Conservation (phyloP, 2,797 vertebrate species). For the Heliangelus exortis region DNA sequence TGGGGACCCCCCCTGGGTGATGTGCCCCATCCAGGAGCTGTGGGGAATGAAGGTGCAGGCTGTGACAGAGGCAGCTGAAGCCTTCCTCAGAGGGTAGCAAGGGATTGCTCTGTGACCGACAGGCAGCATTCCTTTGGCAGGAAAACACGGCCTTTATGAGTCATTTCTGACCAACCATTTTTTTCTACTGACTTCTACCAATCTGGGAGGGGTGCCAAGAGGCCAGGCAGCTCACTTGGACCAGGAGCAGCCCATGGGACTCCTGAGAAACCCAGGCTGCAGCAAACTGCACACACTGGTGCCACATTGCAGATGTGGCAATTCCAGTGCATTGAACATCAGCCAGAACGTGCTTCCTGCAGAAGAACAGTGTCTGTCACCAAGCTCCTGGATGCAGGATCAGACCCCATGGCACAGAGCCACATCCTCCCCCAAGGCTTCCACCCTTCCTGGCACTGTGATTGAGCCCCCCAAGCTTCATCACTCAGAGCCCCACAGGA, state of each 20-base stretch:
- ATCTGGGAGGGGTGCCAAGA: slow-evolving; percentile 64
- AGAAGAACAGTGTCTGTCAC: neutral
- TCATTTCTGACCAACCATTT: slow-evolving; percentile 74
- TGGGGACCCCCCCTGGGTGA: neutral
- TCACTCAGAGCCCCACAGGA: slow-evolving; percentile 32
- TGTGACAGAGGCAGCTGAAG: neutral
- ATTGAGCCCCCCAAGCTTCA: slow-evolving; percentile 36
- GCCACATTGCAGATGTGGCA: slow-evolving; percentile 73
- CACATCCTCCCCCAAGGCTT: neutral
- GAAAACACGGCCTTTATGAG: slow-evolving; percentile 69
- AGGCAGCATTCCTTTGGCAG: slow-evolving; percentile 70
- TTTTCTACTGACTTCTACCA: slow-evolving; percentile 74
- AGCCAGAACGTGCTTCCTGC: slow-evolving; percentile 24
- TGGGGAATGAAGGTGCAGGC: slow-evolving; percentile 1
- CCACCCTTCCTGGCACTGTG: neutral
- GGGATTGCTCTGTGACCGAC: slow-evolving; percentile 47
- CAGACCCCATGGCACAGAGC: neutral
- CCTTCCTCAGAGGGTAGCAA: slow-evolving; percentile 4
- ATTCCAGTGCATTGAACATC: neutral
- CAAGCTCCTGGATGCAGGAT: neutral
- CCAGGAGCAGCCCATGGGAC: slow-evolving; percentile 64
- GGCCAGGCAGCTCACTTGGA: slow-evolving; percentile 67
- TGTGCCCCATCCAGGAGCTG: neutral
- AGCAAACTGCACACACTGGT: slow-evolving; percentile 62
- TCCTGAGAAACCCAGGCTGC: slow-evolving; percentile 53